phyloP scores from a whole-genome alignment of 2,113 vertebrate genomes.

The Eubucco bourcierii region DNA sequence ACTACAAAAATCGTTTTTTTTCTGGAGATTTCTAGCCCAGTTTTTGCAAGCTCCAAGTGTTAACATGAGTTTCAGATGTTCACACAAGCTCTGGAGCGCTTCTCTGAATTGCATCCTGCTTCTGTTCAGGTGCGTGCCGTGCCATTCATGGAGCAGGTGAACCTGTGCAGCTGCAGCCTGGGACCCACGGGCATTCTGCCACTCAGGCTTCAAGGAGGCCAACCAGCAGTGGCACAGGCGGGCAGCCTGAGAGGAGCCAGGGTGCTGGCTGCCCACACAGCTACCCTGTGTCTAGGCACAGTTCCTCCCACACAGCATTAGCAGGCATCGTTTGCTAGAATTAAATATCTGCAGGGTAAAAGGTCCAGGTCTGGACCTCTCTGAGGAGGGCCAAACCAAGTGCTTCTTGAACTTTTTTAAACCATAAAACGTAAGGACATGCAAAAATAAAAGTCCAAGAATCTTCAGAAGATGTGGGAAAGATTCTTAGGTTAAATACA shows the following conservation, averaged over 20 bases:
- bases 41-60: background rate
- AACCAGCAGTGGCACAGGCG: accelerated
- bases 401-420: constrained; percentile 32
- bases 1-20: background rate
- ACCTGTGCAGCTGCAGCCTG: background rate
- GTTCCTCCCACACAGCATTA: accelerated
- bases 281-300: background rate
- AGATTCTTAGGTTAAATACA: constrained; percentile 25
- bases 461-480: constrained; percentile 64
- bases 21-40: background rate
- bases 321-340: background rate
- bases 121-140: background rate
- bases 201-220: background rate
- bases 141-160: accelerated
- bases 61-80: background rate
- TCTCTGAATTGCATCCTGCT: background rate
- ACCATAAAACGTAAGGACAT: background rate
- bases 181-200: background rate
- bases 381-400: background rate
- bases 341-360: background rate
- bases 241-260: background rate
- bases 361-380: background rate
- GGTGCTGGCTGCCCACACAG: background rate
- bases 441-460: constrained; percentile 31
- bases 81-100: background rate